Base-by-base conservation (phyloP, 2,797 vertebrate genomes). In the Chelidonichthys spinosus region DNA sequence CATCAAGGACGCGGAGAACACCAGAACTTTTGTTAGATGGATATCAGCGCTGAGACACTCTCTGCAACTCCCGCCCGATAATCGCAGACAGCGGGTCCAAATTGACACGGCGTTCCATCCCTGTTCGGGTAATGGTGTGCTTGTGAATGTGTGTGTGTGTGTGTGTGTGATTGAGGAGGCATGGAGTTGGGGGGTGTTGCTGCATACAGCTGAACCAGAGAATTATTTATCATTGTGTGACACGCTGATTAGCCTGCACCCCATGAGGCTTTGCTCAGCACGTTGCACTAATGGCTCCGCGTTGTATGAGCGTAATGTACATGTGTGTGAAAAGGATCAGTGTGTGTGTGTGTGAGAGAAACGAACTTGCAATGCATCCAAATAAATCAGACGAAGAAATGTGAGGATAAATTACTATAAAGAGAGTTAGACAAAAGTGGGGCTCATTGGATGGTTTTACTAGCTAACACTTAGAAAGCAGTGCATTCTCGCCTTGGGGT, bases 141-240 rank as follows among this genome's bases (percentile, higher is more conserved):
- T 58, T 62, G 40, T 7, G 2, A n/a, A n/a, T 75, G 64, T 53
- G 39, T 68, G 46, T 62, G 63, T 69, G 32, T 67, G 62, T 53
- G 32, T 60, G 44, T 60, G 69, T 52, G 62, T 13, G 33, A 39
- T 4, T 61, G 66, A 44, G 42, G 62, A 59, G 42, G 42, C 71
- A 15, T 25, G 49, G 6, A 67, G 8, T 66, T 76, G 49, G 56
- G 36, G 25, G 49, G 18, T 62, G 58, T 35, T 50, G 47, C 60
- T 69, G 73, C 46, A 32, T 53, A 39, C 17, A 25, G 58, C 59
- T 79, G 85, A 87, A 84, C 68, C 43, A 79, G 50, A 79, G 76
- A 79, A 81, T 85, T 82, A 92, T 93, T 87, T 58, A 92, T 93
- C 87, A 91, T 80, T 42, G 58, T 44, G 52, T 89, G 91, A 90